Conservation (phyloP, 1,140 invertebrate genomes). For the Matsumurasca onukii region DNA sequence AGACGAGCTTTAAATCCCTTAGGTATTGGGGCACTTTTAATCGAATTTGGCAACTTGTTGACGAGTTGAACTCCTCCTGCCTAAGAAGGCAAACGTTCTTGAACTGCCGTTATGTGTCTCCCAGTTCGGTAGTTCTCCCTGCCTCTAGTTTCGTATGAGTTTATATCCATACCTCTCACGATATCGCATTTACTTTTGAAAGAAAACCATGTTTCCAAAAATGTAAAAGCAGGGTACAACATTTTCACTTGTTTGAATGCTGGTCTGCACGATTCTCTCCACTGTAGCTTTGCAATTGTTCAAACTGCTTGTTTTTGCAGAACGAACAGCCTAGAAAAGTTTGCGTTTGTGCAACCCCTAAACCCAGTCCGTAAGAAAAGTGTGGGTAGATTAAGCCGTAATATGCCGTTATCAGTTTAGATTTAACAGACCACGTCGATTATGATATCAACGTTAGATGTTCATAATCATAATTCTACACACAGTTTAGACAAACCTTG, state of each 20-base stretch:
- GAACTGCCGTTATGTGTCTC: neutral
- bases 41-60: neutral
- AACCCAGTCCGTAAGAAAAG: neutral
- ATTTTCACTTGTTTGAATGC: neutral
- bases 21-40: neutral
- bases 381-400: neutral
- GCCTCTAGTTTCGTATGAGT: neutral
- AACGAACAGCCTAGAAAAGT: neutral
- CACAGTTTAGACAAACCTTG: no score
- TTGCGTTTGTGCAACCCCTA: neutral
- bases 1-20: neutral
- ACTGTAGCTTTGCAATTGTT: neutral
- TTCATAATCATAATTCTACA: no score
- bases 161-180: neutral
- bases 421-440: no score
- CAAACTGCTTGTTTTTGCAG: neutral
- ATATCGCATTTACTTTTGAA: neutral
- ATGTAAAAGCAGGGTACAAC: neutral
- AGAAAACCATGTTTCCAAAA: neutral
- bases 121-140: neutral
- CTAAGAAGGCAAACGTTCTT: neutral
- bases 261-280: neutral
- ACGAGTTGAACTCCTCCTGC: neutral
- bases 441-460: no score
- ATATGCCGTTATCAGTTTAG: neutral